These are phyloP conservation scores for human DNA, from an alignment of 2,113 vertebrate genomes.

Conservation along the genomic window DNA sequence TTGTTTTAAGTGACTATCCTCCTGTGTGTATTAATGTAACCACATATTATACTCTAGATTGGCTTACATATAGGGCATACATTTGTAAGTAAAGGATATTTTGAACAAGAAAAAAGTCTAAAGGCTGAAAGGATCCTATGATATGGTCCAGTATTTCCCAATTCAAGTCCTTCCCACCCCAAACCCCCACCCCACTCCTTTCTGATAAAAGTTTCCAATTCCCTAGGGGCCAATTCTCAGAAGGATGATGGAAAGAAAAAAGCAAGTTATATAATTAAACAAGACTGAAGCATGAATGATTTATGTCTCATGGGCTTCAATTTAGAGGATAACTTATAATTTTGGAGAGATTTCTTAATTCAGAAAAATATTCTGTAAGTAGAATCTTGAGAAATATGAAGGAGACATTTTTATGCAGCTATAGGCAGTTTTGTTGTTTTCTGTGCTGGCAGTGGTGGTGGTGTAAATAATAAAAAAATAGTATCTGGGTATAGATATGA, in stretches of 20 bases:
- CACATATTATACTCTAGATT: not conserved
- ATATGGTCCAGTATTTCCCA: not conserved
- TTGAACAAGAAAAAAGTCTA: not conserved
- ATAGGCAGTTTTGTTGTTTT: not conserved
- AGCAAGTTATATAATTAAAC: not conserved
- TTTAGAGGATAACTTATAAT: not conserved
- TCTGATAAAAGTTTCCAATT: not conserved
- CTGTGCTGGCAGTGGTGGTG: not conserved
- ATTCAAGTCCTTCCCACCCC: not conserved
- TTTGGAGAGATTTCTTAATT: not conserved
- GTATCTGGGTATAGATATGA: not conserved
- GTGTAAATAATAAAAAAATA: slow-evolving; percentile 5
- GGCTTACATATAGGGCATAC: not conserved
- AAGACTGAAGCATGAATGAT: not conserved
- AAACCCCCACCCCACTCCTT: not conserved
- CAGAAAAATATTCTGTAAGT: slow-evolving; percentile 24
- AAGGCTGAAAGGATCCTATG: not conserved
- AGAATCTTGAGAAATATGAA: not conserved
- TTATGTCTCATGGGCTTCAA: not conserved
- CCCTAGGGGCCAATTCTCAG: not conserved
- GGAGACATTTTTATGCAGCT: not conserved
- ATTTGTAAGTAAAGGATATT: not conserved
- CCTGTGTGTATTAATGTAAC: not conserved
- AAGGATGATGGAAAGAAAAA: not conserved
- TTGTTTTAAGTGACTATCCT: not conserved